Conservation (phyloP, 2,888 invertebrate species). For the Polia nebulosa region DNA sequence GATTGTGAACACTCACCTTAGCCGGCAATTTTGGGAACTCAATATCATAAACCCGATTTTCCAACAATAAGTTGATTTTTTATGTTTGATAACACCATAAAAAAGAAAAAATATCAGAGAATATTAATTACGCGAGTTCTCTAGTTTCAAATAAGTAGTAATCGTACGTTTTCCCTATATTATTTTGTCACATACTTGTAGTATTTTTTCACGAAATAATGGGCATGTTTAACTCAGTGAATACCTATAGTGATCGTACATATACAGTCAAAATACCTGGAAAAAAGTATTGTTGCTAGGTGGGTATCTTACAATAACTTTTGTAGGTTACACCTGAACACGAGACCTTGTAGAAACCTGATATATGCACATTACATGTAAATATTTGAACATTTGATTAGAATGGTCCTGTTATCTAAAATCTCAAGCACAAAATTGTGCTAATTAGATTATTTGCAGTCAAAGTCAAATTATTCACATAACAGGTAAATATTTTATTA, state of each 20-base stretch:
- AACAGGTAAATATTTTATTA: not conserved
- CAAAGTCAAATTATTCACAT: conserved; percentile 7
- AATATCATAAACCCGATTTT: too few relatives aligned
- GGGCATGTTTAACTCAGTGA: not conserved
- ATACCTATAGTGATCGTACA: too few relatives aligned
- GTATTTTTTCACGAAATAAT: not conserved
- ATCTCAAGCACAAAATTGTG: not conserved
- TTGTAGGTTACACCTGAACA: conserved; percentile 22
- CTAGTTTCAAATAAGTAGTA: too few relatives aligned
- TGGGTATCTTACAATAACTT: not conserved
- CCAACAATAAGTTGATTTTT: too few relatives aligned
- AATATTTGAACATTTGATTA: conserved; percentile 28
- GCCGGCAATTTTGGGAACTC: too few relatives aligned
- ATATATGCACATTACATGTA: conserved; percentile 2
- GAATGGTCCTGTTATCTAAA: not conserved
- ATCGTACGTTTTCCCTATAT: too few relatives aligned
- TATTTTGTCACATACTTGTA: too few relatives aligned
- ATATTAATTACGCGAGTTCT: too few relatives aligned
- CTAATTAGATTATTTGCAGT: conserved; percentile 17
- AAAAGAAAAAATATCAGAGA: too few relatives aligned
- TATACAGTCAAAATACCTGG: not conserved
- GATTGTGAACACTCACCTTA: too few relatives aligned
- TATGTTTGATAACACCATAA: too few relatives aligned
- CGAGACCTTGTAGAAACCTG: conserved; percentile 21
- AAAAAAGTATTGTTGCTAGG: not conserved